These are phyloP conservation scores for Pelagia noctiluca DNA, from an alignment of 30 jellyfish, hydroid and myxozoan genomes.

Conservation along the genomic window DNA sequence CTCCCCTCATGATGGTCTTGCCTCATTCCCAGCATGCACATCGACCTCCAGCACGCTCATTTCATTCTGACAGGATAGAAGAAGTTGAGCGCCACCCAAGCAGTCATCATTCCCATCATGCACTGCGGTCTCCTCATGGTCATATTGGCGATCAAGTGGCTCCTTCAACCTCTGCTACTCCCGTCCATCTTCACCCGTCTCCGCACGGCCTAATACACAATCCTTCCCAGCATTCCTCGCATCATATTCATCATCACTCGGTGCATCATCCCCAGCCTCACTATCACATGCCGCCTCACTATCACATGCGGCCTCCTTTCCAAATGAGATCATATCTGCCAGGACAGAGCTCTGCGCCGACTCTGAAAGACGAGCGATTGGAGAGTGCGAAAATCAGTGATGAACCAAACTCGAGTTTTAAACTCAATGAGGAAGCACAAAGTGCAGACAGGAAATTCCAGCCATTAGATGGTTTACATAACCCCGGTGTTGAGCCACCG, in stretches of 20 bases:
- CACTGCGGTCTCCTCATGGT: slow-evolving; percentile 63
- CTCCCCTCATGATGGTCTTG: slow-evolving; percentile 55
- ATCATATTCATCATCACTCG: slow-evolving; percentile 70
- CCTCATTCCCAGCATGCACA: slow-evolving; percentile 48
- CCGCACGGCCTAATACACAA: slow-evolving; percentile 58
- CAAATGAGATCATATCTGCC: slow-evolving; percentile 62
- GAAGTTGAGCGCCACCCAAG: slow-evolving; percentile 51
- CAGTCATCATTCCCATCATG: slow-evolving; percentile 60
- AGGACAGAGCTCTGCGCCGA: slow-evolving; percentile 22
- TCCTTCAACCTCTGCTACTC: slow-evolving; percentile 38
- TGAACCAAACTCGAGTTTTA: slow-evolving; percentile 7
- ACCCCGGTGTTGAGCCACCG: slow-evolving; percentile 31
- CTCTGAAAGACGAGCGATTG: slow-evolving; percentile 38
- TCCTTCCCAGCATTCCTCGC: slow-evolving; percentile 51
- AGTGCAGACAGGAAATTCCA: slow-evolving; percentile 54
- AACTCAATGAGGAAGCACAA: slow-evolving; percentile 35
- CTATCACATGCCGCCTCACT: slow-evolving; percentile 67
- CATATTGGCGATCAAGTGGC: slow-evolving; percentile 64
- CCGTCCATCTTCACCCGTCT: slow-evolving; percentile 46
- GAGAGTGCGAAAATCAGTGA: slow-evolving; percentile 57
- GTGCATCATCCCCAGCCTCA: slow-evolving; percentile 87
- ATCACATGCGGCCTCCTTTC: slow-evolving; percentile 64
- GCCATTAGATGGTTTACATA: slow-evolving; percentile 41
- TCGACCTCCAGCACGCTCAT: slow-evolving; percentile 42
- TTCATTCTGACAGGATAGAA: slow-evolving; percentile 53